Evolutionary conservation across 2,113 vertebrate genomes (phyloP).

Genomic region (Thalassarche chlororhynchos): DNA sequence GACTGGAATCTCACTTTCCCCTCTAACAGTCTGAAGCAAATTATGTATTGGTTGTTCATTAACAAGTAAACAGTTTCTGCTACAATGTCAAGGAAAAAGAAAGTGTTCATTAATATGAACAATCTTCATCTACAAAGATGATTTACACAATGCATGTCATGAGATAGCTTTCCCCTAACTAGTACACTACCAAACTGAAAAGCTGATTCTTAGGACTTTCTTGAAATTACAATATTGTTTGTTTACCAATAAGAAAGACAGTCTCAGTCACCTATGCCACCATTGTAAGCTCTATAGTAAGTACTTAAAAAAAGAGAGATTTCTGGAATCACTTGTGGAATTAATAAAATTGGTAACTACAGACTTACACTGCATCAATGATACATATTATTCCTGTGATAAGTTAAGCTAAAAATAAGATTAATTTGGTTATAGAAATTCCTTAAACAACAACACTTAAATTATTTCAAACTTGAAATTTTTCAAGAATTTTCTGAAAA

Average conservation of each 20-base stretch:
- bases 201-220: slow-evolving; percentile 59
- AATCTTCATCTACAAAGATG: slow-evolving; percentile 72
- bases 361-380: slow-evolving; percentile 72
- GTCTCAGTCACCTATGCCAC: slow-evolving; percentile 71
- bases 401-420: slow-evolving; percentile 75
- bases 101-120: slow-evolving; percentile 71
- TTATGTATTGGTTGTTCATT: slow-evolving; percentile 75
- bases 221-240: slow-evolving; percentile 70
- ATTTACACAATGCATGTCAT: slow-evolving; percentile 76
- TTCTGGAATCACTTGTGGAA: slow-evolving; percentile 61
- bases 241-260: slow-evolving; percentile 70
- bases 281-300: slow-evolving; percentile 66
- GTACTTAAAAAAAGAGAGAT: slow-evolving; percentile 62
- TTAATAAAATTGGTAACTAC: slow-evolving; percentile 69
- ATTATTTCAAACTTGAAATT: slow-evolving; percentile 71
- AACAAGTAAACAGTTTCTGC: slow-evolving; percentile 73
- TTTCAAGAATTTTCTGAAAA: slow-evolving; percentile 71
- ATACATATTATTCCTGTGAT: slow-evolving; percentile 69
- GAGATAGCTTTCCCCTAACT: slow-evolving; percentile 68
- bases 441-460: slow-evolving; percentile 75
- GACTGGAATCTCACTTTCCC: slow-evolving; percentile 74
- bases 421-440: slow-evolving; percentile 79
- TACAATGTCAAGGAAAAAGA: slow-evolving; percentile 72
- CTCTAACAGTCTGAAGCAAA: slow-evolving; percentile 79
- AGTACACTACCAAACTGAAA: slow-evolving; percentile 76